These are phyloP conservation scores for Camponotus fellah DNA, from an alignment of 2,888 invertebrate genomes.

Conservation along the genomic window DNA sequence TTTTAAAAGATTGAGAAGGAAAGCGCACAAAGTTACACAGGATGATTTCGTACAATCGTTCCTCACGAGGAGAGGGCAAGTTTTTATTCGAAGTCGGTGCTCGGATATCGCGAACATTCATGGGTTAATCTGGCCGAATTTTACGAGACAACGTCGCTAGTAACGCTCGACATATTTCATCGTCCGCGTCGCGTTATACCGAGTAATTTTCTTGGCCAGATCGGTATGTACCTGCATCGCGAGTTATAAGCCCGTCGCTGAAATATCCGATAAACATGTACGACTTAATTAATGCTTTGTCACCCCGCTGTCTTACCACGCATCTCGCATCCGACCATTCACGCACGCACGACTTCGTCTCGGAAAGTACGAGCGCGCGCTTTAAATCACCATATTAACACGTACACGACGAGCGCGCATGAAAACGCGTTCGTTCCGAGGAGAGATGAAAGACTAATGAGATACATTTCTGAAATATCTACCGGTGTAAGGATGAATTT, in stretches of 20 bases:
- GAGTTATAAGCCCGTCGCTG: conserved; percentile 64
- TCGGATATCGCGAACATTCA: conserved; percentile 44
- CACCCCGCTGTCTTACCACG: conserved; percentile 76
- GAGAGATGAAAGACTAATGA: conserved; percentile 38
- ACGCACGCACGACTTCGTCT: conserved; percentile 68
- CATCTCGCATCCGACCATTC: conserved; percentile 59
- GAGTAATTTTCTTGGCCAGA: conserved; percentile 66
- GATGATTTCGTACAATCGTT: conserved; percentile 9
- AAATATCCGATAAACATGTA: conserved; percentile 77
- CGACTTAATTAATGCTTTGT: conserved; percentile 78
- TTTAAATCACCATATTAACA: conserved; percentile 81
- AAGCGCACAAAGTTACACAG: not conserved
- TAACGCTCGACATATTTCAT: conserved; percentile 70
- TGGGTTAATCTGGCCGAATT: conserved; percentile 64
- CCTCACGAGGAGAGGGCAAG: not conserved
- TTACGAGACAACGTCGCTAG: conserved; percentile 69
- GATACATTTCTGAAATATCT: conserved; percentile 28
- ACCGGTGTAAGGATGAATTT: conserved; percentile 21
- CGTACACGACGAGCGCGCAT: conserved; percentile 73
- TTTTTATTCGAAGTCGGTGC: conserved; percentile 31
- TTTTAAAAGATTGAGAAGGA: not conserved
- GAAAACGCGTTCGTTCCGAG: conserved; percentile 70
- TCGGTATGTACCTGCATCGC: conserved; percentile 56
- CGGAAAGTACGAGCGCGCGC: conserved; percentile 59
- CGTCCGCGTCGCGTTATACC: conserved; percentile 69